Conservation (phyloP, 2,113 vertebrate species). For the Solea solea region DNA sequence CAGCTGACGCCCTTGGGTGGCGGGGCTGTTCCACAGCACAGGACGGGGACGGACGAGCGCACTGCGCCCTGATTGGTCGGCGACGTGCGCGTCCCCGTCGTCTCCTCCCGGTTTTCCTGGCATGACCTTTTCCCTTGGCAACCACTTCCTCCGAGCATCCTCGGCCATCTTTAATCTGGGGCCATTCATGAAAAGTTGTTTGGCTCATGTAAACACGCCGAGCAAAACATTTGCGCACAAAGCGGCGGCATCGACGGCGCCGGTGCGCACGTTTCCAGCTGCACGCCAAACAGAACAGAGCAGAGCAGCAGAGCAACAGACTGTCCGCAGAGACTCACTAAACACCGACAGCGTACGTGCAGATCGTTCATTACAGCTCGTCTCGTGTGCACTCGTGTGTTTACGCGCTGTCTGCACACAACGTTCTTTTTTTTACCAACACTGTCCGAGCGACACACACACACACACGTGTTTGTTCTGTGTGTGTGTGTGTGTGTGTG, state of each 20-base stretch:
- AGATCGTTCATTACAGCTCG: constrained; percentile 32
- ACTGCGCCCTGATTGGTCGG: constrained; percentile 71
- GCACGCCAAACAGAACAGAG: constrained; percentile 18
- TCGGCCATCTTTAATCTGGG: constrained; percentile 84
- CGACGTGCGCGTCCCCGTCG: constrained; percentile 65
- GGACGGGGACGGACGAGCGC: constrained; percentile 47
- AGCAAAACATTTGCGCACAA: constrained; percentile 29
- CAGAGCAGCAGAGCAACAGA: constrained; percentile 42
- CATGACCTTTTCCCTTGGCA: constrained; percentile 84
- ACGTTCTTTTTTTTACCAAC: background rate
- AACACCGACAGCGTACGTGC: constrained; percentile 70
- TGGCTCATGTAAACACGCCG: constrained; percentile 62
- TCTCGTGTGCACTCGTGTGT: constrained; percentile 22
- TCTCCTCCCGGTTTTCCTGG: constrained; percentile 78
- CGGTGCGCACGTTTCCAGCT: constrained; percentile 25
- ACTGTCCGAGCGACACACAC: background rate
- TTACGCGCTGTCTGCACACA: background rate
- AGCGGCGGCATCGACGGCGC: constrained; percentile 33
- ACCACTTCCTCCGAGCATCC: constrained; percentile 84
- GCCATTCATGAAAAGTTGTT: constrained; percentile 80
- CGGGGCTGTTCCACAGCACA: constrained; percentile 51
- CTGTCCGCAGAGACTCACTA: constrained; percentile 58
- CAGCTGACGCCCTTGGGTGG: constrained; percentile 63
- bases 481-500: background rate
- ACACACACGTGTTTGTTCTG: too few species aligned